A percentile compares a stretch with the other conserved stretches of the same genome.
phyloP scores from a whole-genome alignment of 1,140 invertebrate genomes.

The Eciton burchellii region DNA sequence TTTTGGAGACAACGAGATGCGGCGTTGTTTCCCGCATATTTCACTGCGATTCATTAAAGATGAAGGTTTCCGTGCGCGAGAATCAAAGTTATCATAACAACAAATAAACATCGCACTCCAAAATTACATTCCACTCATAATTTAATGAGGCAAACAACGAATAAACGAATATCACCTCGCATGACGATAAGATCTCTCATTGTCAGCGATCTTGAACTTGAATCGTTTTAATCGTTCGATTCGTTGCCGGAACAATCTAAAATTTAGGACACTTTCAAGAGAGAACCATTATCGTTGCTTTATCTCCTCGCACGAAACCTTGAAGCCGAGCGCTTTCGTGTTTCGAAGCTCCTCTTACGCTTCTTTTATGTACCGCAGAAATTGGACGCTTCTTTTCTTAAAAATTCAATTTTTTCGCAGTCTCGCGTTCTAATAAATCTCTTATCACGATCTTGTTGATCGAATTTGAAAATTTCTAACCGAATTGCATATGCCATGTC shows the following conservation, averaged over 20 bases:
- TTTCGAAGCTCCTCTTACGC: background rate
- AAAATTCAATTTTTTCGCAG: conserved; percentile 32
- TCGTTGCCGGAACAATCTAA: background rate
- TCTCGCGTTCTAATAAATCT: background rate
- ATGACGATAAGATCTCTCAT: background rate
- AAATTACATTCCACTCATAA: background rate
- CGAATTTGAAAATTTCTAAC: background rate
- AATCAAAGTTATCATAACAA: background rate
- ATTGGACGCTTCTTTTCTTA: conserved; percentile 15
- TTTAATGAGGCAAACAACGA: background rate
- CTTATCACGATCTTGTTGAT: background rate
- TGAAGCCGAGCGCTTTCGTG: background rate
- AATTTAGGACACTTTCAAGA: conserved; percentile 21
- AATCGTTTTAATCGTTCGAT: background rate
- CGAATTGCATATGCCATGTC: background rate
- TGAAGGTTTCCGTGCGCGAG: background rate
- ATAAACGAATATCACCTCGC: background rate
- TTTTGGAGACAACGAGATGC: no score
- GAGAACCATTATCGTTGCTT: conserved; percentile 19
- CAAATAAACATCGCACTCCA: background rate
- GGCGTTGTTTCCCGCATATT: background rate
- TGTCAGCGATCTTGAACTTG: background rate
- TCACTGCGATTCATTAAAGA: conserved; percentile 1
- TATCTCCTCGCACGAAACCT: background rate
- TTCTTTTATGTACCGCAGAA: background rate